These are phyloP conservation scores for Bombycilla garrulus DNA, from an alignment of 2,113 vertebrate genomes.

Conservation along the genomic window DNA sequence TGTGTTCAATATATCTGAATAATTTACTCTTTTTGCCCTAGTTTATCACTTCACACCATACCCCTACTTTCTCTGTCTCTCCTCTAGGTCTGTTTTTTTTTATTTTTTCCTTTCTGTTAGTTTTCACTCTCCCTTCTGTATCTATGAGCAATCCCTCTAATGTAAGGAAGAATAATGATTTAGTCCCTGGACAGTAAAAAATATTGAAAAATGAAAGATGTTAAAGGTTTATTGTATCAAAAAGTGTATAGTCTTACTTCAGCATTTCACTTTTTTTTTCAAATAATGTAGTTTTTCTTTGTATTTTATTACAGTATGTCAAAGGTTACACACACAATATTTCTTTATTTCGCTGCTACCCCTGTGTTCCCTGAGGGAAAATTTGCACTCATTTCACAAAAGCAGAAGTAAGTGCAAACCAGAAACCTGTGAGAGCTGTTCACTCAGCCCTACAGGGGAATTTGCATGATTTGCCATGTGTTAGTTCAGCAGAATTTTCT, in stretches of 20 bases:
- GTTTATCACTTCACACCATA: not conserved
- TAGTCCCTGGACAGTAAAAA: conserved; percentile 11
- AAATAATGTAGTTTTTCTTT: not conserved
- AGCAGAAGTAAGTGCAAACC: conserved; percentile 22
- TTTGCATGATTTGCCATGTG: conserved; percentile 32
- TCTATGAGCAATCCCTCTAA: not conserved
- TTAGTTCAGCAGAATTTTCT: conserved; percentile 25
- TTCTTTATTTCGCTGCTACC: not conserved
- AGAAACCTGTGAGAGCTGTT: conserved; percentile 1
- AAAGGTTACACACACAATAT: not conserved
- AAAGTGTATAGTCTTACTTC: not conserved
- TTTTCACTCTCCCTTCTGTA: not conserved
- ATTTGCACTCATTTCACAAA: conserved; percentile 13
- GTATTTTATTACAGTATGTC: not conserved
- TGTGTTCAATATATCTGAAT: not conserved
- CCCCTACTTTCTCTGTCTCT: not conserved
- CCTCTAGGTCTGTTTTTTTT: not conserved
- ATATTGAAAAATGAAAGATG: not conserved
- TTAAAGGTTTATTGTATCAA: not conserved
- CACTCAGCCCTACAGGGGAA: not conserved
- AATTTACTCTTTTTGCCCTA: not conserved
- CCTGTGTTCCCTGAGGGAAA: not conserved
- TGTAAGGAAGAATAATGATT: not conserved
- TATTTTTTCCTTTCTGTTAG: not conserved
- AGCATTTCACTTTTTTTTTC: not conserved